Conservation (phyloP, 2,113 vertebrate species). For the Ia io region DNA sequence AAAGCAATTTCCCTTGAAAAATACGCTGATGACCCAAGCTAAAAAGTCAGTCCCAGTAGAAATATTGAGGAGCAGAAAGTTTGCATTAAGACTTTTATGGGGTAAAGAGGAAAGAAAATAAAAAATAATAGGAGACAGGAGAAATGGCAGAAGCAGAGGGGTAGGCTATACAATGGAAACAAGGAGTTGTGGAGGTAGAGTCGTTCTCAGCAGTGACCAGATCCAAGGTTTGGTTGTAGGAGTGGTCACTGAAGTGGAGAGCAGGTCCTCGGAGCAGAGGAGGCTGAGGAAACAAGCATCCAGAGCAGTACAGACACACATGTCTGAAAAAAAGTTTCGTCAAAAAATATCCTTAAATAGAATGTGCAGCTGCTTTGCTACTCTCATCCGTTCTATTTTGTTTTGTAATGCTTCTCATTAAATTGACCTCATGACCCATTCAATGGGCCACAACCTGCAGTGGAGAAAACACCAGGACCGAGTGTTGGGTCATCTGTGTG, state of each 20-base stretch:
- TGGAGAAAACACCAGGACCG: background rate
- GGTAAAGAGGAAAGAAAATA: background rate
- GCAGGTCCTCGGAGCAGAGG: background rate
- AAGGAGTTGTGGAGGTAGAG: background rate
- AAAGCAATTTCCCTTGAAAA: background rate
- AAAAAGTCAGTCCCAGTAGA: background rate
- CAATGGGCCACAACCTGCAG: background rate
- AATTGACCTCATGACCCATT: background rate
- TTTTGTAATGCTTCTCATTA: background rate
- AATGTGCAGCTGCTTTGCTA: background rate
- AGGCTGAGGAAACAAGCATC: background rate
- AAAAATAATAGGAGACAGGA: background rate
- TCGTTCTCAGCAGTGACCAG: background rate
- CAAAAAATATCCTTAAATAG: background rate
- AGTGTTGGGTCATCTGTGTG: background rate
- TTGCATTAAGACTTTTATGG: background rate
- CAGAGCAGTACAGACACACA: background rate
- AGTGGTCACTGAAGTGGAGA: background rate
- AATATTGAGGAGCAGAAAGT: background rate
- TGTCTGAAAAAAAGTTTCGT: background rate
- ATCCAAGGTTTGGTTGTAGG: background rate
- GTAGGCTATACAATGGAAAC: background rate
- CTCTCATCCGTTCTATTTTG: background rate
- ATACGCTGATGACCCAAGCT: background rate
- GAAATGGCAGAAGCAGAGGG: background rate